Evolutionary conservation across 2,797 vertebrate genomes (phyloP).

Genomic region (Rallus crepitans): DNA sequence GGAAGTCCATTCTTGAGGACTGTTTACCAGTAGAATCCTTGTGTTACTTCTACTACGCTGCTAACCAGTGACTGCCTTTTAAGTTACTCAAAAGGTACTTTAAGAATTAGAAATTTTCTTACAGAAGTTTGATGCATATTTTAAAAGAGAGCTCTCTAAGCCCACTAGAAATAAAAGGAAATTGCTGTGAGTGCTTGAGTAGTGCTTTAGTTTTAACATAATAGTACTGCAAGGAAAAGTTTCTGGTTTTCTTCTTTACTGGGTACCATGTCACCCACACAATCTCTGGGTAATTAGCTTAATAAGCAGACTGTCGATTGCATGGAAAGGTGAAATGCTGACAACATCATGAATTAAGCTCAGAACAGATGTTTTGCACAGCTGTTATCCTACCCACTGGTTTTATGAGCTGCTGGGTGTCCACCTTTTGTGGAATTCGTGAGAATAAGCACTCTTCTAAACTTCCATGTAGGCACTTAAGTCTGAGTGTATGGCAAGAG

Average conservation of each 20-base stretch:
- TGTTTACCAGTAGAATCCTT: not conserved
- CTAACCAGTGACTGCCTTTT: not conserved
- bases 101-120: not conserved
- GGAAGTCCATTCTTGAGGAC: accelerated
- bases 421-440: not conserved
- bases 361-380: not conserved
- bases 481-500: not conserved
- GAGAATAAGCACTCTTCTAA: not conserved
- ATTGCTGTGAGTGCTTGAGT: not conserved
- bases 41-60: not conserved
- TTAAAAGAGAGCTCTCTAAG: not conserved
- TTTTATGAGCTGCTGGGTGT: not conserved
- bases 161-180: not conserved
- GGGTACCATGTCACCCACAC: not conserved
- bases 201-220: not conserved
- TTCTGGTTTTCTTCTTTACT: not conserved
- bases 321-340: not conserved
- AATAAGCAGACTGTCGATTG: not conserved
- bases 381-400: not conserved
- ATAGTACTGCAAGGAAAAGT: not conserved
- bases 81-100: not conserved
- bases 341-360: not conserved
- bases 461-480: not conserved
- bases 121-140: not conserved
- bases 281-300: not conserved